These are phyloP conservation scores for Coracias cyanogaster DNA, from an alignment of 2,797 vertebrate species.

Conservation along the genomic window DNA sequence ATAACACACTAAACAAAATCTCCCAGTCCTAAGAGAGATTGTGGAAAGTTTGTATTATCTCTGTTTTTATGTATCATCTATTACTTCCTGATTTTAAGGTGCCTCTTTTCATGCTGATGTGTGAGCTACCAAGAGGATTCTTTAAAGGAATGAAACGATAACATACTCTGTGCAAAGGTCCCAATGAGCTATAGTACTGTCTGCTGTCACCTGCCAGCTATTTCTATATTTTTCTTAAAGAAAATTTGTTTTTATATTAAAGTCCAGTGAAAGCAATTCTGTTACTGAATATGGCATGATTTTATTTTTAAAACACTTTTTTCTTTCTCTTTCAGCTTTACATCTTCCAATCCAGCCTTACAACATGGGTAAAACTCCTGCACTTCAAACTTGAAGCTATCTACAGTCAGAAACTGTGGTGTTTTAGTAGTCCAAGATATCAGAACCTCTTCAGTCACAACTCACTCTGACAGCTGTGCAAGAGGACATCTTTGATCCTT, in stretches of 20 bases:
- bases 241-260: neutral
- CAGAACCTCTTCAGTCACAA: constrained; percentile 63
- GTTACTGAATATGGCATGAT: neutral
- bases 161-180: neutral
- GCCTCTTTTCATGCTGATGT: neutral
- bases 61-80: neutral
- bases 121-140: neutral
- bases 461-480: constrained; percentile 27
- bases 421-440: constrained; percentile 65
- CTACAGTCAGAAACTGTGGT: constrained; percentile 55
- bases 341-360: constrained; percentile 73
- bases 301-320: constrained; percentile 46
- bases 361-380: constrained; percentile 69
- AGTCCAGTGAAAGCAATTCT: neutral
- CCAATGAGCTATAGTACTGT: neutral
- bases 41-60: neutral
- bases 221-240: neutral
- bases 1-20: neutral
- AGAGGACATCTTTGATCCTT: constrained; percentile 55
- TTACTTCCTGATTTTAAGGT: neutral
- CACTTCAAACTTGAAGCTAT: constrained; percentile 63
- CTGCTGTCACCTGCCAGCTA: neutral
- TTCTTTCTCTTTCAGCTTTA: constrained; percentile 74
- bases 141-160: neutral
- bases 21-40: neutral